Evolutionary conservation across 2,888 invertebrate species (phyloP), one percentile per base, ranked within the genome.

Genomic region (Teleogryllus oceanicus): DNA sequence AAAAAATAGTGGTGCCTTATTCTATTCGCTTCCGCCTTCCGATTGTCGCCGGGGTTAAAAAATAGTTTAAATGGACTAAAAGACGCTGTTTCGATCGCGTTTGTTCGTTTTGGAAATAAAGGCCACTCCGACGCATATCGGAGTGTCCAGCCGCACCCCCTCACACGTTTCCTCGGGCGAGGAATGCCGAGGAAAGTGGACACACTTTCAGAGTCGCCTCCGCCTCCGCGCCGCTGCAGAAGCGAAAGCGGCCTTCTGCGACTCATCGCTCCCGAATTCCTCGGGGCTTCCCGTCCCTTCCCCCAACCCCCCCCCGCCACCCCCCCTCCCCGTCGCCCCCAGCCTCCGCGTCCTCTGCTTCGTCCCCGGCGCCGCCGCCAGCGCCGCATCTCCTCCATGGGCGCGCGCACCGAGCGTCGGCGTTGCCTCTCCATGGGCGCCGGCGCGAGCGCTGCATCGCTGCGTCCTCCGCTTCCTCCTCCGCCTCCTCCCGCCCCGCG

Each of bases 231-330:
- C 16, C 62, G 62, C 13, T n/a, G 62, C 62, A 13, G 62, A 62
- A 62, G 62, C 62, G 62, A 62, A 62, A 62, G 62, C 62, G 62
- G n/a, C 62, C 62, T 62, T 62, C 62, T 62, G 62, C 62, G n/a
- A 62, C 62, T 62, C 62, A 62, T 62, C n/a, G 62, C 62, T 62
- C 62, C 62, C 62, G 62, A 62, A 62, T 37, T 37, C 37, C 37
- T 37, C 5, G 5, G 4, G 37, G 37, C 37, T 37, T 0, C 3
- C n/a, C n/a, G 62, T 1, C 16, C 4, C 62, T 3, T n/a, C 62
- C 62, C 62, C 16, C 10, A 0, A 12, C 4, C 62, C n/a, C n/a
- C 62, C 62, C 18, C 2, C 62, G 62, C 5, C 18, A 21, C 2
- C 2, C 24, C 24, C 62, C 62, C 0, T 62, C 16, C 11, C 10